Conservation (phyloP, 2,113 vertebrate species). For the Chamaetylas fuelleborni region DNA sequence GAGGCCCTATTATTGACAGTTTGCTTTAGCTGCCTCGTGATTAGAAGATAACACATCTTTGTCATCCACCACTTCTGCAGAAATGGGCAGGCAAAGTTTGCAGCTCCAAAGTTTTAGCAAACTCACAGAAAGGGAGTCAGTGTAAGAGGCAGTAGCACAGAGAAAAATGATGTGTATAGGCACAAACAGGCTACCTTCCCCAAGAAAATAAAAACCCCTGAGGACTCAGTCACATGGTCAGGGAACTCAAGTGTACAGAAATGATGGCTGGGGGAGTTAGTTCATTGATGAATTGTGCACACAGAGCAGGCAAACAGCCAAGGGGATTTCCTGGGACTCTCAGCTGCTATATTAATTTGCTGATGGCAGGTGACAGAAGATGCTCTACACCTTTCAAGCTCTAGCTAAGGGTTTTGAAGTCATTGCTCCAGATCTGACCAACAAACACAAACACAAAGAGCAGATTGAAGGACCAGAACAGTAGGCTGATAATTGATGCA, state of each 20-base stretch:
- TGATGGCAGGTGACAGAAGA: not conserved
- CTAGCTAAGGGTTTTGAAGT: not conserved
- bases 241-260: not conserved
- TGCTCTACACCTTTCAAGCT: not conserved
- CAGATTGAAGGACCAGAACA: not conserved
- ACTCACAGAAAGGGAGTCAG: not conserved
- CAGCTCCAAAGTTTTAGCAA: too few relatives aligned
- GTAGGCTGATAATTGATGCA: accelerated
- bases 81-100: not conserved
- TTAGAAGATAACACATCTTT: not conserved
- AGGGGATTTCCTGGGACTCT: not conserved
- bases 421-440: not conserved
- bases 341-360: not conserved
- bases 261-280: not conserved
- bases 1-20: not conserved
- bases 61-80: not conserved
- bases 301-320: not conserved
- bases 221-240: not conserved
- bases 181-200: not conserved
- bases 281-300: not conserved
- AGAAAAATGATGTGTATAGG: accelerated
- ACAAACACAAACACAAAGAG: not conserved
- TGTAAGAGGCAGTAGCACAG: not conserved
- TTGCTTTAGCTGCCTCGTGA: not conserved
- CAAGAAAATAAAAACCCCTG: not conserved